Conservation (phyloP, 1,140 invertebrate species). For the Anthonomus grandis region DNA sequence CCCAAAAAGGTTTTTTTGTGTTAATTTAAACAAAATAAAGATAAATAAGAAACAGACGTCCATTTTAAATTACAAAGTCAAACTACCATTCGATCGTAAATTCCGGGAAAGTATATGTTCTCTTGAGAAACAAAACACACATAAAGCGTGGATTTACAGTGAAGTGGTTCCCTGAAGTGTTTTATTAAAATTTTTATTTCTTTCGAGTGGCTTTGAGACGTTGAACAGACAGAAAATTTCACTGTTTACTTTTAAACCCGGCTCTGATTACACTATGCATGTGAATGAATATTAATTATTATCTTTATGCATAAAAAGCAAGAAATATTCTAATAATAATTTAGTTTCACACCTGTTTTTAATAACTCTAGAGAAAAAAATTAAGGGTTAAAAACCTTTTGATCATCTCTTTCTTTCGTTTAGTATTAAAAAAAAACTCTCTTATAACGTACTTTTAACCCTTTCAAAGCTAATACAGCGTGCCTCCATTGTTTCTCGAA, state of each 20-base stretch:
- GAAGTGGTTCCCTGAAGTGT: conserved; percentile 8
- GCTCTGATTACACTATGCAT: conserved; percentile 1
- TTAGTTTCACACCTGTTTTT: too few species aligned
- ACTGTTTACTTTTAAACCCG: not conserved
- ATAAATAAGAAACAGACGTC: too few species aligned
- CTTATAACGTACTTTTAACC: conserved; percentile 21
- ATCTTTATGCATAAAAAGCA: too few species aligned
- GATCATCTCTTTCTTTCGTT: too few species aligned
- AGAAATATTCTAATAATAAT: too few species aligned
- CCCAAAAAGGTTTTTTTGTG: too few species aligned
- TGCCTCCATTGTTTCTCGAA: conserved; percentile 19
- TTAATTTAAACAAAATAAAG: too few species aligned
- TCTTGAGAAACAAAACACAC: conserved; percentile 2
- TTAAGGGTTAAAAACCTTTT: too few species aligned
- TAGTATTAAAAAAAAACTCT: conserved; percentile 14
- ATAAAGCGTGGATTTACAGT: not conserved
- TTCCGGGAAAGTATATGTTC: not conserved
- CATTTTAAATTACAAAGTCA: too few species aligned
- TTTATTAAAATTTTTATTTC: conserved; percentile 4
- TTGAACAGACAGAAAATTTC: conserved; percentile 2
- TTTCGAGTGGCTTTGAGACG: conserved; percentile 2
- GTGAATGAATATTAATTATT: not conserved
- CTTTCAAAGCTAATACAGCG: conserved; percentile 13
- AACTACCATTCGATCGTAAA: too few species aligned
- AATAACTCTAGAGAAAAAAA: too few species aligned